Conservation (phyloP, 2,113 vertebrate genomes). For the Platichthys flesus region DNA sequence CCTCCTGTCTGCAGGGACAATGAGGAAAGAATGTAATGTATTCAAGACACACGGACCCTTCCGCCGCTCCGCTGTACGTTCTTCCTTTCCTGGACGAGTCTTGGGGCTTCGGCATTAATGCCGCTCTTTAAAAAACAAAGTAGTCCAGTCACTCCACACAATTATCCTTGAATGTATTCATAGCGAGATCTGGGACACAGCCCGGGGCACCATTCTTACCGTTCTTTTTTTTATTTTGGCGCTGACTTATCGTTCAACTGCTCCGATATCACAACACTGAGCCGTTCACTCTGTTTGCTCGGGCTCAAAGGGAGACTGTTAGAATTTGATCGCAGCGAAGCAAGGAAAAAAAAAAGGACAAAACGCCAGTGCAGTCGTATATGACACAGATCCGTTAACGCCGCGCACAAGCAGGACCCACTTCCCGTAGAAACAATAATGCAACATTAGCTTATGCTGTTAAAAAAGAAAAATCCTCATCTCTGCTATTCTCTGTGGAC, state of each 20-base stretch:
- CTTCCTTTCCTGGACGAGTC: constrained; percentile 48
- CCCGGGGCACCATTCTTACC: constrained; percentile 55
- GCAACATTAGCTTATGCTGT: constrained; percentile 27
- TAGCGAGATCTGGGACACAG: constrained; percentile 52
- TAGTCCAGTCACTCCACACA: constrained; percentile 45
- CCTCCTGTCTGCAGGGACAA: constrained; percentile 70
- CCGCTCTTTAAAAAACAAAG: constrained; percentile 55
- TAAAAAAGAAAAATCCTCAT: constrained; percentile 32
- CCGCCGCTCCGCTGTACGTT: constrained; percentile 52
- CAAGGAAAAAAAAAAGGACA: constrained; percentile 16
- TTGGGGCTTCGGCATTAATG: constrained; percentile 60
- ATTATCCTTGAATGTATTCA: constrained; percentile 67
- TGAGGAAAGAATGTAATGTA: constrained; percentile 70
- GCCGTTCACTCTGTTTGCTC: constrained; percentile 31
- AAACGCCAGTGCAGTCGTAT: constrained; percentile 29
- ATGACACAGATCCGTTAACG: constrained; percentile 25
- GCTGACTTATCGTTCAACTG: constrained; percentile 28
- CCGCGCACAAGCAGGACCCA: constrained; percentile 2
- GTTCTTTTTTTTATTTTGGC: constrained; percentile 53
- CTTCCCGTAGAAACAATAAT: constrained; percentile 28
- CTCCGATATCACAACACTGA: constrained; percentile 29
- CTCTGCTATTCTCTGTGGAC: constrained; percentile 53
- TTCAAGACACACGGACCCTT: constrained; percentile 53
- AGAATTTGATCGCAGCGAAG: constrained; percentile 25
- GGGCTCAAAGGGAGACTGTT: constrained; percentile 35